These are phyloP conservation scores for Ditula angustiorana DNA, from an alignment of 2,888 invertebrate species.

Conservation along the genomic window DNA sequence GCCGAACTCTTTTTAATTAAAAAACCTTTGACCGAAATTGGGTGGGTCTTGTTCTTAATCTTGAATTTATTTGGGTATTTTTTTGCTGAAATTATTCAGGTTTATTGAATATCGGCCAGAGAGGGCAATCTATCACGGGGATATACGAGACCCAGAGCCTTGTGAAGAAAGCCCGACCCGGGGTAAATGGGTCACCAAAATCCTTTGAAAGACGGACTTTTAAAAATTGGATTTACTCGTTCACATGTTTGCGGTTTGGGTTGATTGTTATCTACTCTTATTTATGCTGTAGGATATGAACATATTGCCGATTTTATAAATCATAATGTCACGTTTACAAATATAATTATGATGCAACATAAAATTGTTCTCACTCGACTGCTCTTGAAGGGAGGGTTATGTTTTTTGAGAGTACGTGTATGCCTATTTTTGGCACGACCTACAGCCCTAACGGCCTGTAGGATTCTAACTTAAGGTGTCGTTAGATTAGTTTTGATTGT, in stretches of 20 bases:
- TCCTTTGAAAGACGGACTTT: conserved; percentile 65
- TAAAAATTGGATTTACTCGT: conserved; percentile 69
- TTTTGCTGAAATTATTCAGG: conserved; percentile 73
- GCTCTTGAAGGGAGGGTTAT: no score
- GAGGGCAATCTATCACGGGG: conserved; percentile 69
- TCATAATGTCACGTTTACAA: not conserved
- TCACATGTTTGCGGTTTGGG: conserved; percentile 61
- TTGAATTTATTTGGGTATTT: conserved; percentile 65
- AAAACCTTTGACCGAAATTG: conserved; percentile 61
- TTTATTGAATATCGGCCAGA: conserved; percentile 70
- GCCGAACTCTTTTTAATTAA: conserved; percentile 60
- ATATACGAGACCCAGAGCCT: conserved; percentile 60
- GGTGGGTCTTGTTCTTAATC: conserved; percentile 59
- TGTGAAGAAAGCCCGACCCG: conserved; percentile 62
- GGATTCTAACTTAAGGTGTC: no score
- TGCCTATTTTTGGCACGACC: no score
- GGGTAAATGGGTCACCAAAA: conserved; percentile 66
- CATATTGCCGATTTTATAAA: not conserved
- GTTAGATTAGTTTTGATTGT: no score
- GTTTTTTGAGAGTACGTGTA: no score
- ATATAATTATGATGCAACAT: no score
- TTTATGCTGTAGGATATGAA: conserved; percentile 9
- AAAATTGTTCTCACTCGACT: no score
- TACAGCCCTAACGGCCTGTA: no score
- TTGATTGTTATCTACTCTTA: conserved; percentile 46